Conservation (phyloP, 1,140 invertebrate species). For the Helicoverpa armigera region DNA sequence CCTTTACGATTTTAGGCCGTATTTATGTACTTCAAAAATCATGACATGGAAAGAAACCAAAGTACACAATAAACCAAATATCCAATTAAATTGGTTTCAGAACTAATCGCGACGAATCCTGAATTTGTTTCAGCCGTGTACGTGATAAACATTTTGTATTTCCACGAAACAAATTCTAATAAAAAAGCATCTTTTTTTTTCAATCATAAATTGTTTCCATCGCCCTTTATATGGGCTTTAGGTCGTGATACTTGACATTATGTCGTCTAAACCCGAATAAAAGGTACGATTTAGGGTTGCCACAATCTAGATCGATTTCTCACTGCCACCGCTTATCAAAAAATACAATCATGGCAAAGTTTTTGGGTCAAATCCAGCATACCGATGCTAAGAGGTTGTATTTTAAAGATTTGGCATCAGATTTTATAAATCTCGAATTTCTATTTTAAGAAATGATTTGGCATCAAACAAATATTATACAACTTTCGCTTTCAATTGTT, state of each 20-base stretch:
- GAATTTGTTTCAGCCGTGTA: not conserved
- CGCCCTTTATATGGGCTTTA: conserved; percentile 34
- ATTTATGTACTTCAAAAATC: not conserved
- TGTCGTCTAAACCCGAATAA: conserved; percentile 35
- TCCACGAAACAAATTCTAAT: conserved; percentile 22
- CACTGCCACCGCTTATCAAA: conserved; percentile 35
- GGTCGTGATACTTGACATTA: conserved; percentile 44
- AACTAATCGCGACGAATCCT: conserved; percentile 4
- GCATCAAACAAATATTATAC: not conserved
- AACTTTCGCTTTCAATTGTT: conserved; percentile 21
- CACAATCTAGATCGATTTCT: conserved; percentile 36
- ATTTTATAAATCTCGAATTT: not conserved
- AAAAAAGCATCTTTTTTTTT: conserved; percentile 39
- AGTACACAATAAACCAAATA: too few relatives aligned
- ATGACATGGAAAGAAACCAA: not conserved
- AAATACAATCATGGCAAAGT: conserved; percentile 27
- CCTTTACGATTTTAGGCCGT: not conserved
- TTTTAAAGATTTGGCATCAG: not conserved
- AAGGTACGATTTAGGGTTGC: conserved; percentile 39
- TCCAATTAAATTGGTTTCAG: conserved; percentile 1
- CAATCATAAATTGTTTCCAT: conserved; percentile 27
- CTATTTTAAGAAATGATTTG: not conserved
- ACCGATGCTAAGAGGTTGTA: not conserved
- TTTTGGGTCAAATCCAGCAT: conserved; percentile 17
- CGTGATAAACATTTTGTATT: conserved; percentile 30